Base-by-base conservation (phyloP, 2,797 vertebrate genomes). In the Bradypodion pumilum region DNA sequence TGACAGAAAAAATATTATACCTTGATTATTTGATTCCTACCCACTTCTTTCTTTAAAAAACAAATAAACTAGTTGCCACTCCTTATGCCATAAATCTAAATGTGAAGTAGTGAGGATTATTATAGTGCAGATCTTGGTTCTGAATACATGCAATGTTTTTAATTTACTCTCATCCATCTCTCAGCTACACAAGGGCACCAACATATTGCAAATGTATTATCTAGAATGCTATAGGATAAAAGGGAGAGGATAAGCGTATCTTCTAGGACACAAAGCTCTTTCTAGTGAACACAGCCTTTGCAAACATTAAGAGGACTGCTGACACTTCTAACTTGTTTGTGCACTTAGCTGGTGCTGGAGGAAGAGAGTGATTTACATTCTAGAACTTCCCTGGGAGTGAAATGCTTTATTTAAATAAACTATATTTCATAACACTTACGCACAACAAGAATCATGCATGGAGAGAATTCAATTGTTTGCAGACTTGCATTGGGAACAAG, bases 291-390 rank as follows among this genome's bases (percentile, higher is more conserved):
- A 62, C 21, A 42, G 29, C 9, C 21, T 80, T 25, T 40, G 46
- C 8, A 37, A 40, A 56, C 35, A 21, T 25, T 69, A 42, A 35
- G 23, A 7, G 29, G 25, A 10, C 12, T 44, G 44, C 40, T 56
- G 37, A 8, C 42, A n/a, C 29, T 81, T 25, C 21, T 73, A 62
- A 74, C 89, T 83, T 60, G n/a, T 85, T 77, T 74, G n/a, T 85
- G 82, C 69, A 78, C 44, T 60, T 68, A 78, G 56, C 42, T 52
- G 35, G 75, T 21, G 66, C 2, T 56, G 78, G 37, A 40, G 87
- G 46, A 82, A 90, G 68, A 82, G 88, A 89, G 89, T 79, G 0
- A 79, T 86, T 84, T 92, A 76, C 78, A 91, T 88, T 90, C 83
- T 79, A 63, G 84, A 83, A 75, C 0, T 0, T 69, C 68, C 70